Base-by-base conservation (phyloP, 2,888 invertebrate genomes). In the Polia nebulosa region DNA sequence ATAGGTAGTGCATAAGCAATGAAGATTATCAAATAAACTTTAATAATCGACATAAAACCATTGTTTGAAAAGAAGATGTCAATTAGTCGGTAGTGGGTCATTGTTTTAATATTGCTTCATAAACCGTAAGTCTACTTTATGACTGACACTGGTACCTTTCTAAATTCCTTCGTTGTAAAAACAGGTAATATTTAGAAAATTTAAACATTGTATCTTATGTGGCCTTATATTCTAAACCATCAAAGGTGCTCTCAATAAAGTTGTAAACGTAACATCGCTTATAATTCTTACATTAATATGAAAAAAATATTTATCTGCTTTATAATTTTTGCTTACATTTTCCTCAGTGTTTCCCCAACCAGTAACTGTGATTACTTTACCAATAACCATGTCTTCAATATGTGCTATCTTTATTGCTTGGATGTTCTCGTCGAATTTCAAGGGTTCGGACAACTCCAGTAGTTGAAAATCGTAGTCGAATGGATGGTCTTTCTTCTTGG, bases 271-370 rank as follows among this genome's bases (percentile, higher is more conserved):
- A n/a, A 17, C 3, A 27, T 20, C 4, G n/a, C 0, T 36, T 44
- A 17, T n/a, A 22, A 17, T 39, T 41, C 1, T 0, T 20, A 20
- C 13, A 45, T 11, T 44, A 29, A 2, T 3, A 36, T 17, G 1
- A 5, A 32, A 20, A 13, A 0, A 25, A 47, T n/a, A n/a, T 1
- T n/a, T n/a, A 52, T n/a, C 20, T 29, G 4, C 2, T 29, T 11
- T 2, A 29, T 1, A 20, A n/a, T 29, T 15, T 25, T 11, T 32
- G 91, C 94, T 93, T 80, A 95, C 95, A 80, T 94, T 93, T 81
- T 95, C 95, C 20, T 90, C 88, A 4, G 94, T 94, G 39, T 94
- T 93, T 0, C 95, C 95, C 96, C 96, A 96, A 27, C 96, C 96
- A 41, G 95, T 93, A 0, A 95, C 95, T 0, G 93, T 92, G 0